Conservation (phyloP, 2,888 invertebrate genomes). For the Sisyra nigra region DNA sequence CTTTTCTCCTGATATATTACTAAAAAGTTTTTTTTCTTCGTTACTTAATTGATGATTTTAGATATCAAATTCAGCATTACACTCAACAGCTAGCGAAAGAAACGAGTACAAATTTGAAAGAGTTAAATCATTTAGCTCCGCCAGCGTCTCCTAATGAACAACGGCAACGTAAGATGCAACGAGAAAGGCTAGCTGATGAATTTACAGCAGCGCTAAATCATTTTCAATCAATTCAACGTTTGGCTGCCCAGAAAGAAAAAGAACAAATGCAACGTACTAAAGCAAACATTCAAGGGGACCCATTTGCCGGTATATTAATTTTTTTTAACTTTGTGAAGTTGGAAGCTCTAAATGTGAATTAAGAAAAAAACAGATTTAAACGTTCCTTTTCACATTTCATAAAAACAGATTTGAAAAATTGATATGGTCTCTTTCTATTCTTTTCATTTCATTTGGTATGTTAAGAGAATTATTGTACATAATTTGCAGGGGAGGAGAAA, state of each 20-base stretch:
- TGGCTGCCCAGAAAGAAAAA: constrained; percentile 80
- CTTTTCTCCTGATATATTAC: no score
- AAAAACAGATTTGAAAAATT: no score
- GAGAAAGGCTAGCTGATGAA: constrained; percentile 81
- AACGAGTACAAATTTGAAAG: constrained; percentile 73
- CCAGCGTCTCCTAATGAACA: constrained; percentile 44
- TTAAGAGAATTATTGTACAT: no score
- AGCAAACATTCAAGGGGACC: constrained; percentile 37
- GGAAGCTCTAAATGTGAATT: no score
- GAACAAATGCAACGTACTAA: constrained; percentile 69
- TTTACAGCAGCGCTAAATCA: constrained; percentile 78
- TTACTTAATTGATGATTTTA: constrained; percentile 23
- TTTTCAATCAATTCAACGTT: constrained; percentile 74
- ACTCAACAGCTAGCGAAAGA: constrained; percentile 90
- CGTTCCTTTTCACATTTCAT: no score
- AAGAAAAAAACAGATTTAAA: no score
- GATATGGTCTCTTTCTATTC: no score
- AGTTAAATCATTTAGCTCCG: constrained; percentile 49
- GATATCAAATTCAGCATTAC: constrained; percentile 88
- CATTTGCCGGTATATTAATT: constrained; percentile 32
- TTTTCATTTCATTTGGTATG: no score
- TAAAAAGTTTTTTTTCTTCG: background rate
- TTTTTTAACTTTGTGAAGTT: background rate
- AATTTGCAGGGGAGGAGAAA: no score
- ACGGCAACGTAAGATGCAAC: constrained; percentile 71